Base-by-base conservation (phyloP, 2,797 vertebrate genomes). In the Chelidonichthys spinosus region DNA sequence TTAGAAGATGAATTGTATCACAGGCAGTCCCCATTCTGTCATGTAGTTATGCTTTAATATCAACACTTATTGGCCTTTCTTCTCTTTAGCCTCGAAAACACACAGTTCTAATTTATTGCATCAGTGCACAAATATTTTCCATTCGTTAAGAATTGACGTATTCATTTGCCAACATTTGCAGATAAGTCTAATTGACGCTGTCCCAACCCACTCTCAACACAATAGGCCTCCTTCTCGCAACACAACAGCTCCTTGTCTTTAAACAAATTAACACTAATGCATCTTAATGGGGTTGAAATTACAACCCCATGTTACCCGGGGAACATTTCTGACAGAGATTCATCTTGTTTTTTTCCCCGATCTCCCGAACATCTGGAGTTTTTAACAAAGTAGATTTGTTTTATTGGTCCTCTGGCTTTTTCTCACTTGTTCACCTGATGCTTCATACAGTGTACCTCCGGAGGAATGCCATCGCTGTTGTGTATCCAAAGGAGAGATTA, bases 401-500 rank as follows among this genome's bases (percentile, higher is more conserved):
- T 87, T 82, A 86, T 87, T 86, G 78, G 81, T 63, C 25, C 47
- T 44, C 47, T 53, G 53, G 11, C 68, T 73, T 36, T 15, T 10
- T 75, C 66, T 80, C 69, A 61, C 33, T 68, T 74, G 81, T 75
- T 75, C 74, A 87, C 76, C 80, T 86, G 85, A 88, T 10, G 61
- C 82, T 86, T 76, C 50, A 69, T 55, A 54, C 50, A 35, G 33
- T 67, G 68, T 66, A 82, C 78, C 63, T 76, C 63, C 49, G 37
- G 60, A 78, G 78, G 72, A 85, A 88, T 83, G 61, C 75, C 81
- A 78, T 69, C 74, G 68, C 56, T 93, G 91, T 92, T 92, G 78
- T 93, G 90, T 92, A 92, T 90, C 87, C 90, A 92, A 92, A 91
- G 73, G 49, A 47, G 84, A 93, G 92, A 90, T 92, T 92, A 89